Evolutionary conservation across 2,113 vertebrate species (phyloP).

Genomic region (Macaca nemestrina): DNA sequence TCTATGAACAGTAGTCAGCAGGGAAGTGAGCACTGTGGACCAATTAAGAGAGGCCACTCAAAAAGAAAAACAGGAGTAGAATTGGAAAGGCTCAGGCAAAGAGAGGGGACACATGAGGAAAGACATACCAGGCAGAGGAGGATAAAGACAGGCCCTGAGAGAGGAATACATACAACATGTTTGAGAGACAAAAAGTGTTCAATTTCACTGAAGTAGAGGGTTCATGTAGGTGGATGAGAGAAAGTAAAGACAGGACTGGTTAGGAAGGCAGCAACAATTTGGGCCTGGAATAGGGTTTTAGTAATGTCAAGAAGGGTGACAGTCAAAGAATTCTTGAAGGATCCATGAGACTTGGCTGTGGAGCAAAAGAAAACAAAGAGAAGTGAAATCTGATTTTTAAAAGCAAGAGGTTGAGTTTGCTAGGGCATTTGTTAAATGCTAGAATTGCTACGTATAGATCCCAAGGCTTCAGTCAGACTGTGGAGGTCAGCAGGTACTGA

Average conservation of each 20-base stretch:
- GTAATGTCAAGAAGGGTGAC: background rate
- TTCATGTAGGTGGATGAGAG: background rate
- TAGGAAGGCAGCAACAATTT: background rate
- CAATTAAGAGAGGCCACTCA: background rate
- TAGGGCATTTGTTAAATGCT: background rate
- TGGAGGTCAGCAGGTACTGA: background rate
- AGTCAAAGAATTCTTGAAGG: background rate
- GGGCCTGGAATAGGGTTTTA: background rate
- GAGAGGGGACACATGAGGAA: background rate
- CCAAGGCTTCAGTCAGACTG: background rate
- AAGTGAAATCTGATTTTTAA: background rate
- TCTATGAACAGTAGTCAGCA: background rate
- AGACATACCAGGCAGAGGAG: background rate
- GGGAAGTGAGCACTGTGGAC: background rate
- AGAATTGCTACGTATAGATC: background rate
- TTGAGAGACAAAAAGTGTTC: background rate
- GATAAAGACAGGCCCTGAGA: background rate
- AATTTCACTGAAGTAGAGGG: background rate
- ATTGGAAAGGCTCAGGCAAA: background rate
- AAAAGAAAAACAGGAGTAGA: background rate
- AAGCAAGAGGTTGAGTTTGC: background rate
- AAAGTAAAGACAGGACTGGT: background rate
- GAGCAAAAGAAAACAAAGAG: constrained; percentile 3
- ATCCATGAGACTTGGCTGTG: background rate
- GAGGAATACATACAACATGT: background rate